Evolutionary conservation across 2,888 invertebrate species (phyloP).

Genomic region (Synanthedon tipuliformis): DNA sequence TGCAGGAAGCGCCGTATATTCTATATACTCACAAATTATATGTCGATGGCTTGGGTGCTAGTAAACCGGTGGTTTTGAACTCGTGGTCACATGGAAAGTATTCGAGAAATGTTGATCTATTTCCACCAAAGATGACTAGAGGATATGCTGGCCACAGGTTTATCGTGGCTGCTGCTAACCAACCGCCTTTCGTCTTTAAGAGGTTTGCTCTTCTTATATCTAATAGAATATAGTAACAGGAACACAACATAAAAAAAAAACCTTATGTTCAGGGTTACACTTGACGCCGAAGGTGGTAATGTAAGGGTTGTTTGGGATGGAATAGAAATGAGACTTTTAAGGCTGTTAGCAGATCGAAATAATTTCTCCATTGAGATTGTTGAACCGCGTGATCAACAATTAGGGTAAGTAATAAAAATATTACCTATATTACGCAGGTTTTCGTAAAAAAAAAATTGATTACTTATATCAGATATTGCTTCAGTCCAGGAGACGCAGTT

Average conservation of each 20-base stretch:
- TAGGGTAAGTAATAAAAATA: constrained; percentile 50
- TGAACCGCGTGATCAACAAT: constrained; percentile 61
- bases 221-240: not conserved
- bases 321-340: constrained; percentile 76
- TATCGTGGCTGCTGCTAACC: constrained; percentile 75
- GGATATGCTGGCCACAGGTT: constrained; percentile 84
- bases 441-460: not conserved
- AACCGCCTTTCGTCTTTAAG: constrained; percentile 80
- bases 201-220: constrained; percentile 41
- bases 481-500: constrained; percentile 74
- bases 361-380: constrained; percentile 80
- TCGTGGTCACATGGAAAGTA: constrained; percentile 77
- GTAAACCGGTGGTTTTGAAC: constrained; percentile 74
- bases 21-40: constrained; percentile 81
- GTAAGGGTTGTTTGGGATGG: constrained; percentile 75
- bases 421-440: not conserved
- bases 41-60: constrained; percentile 79
- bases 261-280: constrained; percentile 28
- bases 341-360: constrained; percentile 71
- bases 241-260: not conserved
- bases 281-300: constrained; percentile 57
- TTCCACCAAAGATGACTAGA: constrained; percentile 74
- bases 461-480: not conserved
- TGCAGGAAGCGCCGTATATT: constrained; percentile 77
- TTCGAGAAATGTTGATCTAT: constrained; percentile 74